Conservation (phyloP, 2,888 invertebrate species). For the Prenolepis imparis region DNA sequence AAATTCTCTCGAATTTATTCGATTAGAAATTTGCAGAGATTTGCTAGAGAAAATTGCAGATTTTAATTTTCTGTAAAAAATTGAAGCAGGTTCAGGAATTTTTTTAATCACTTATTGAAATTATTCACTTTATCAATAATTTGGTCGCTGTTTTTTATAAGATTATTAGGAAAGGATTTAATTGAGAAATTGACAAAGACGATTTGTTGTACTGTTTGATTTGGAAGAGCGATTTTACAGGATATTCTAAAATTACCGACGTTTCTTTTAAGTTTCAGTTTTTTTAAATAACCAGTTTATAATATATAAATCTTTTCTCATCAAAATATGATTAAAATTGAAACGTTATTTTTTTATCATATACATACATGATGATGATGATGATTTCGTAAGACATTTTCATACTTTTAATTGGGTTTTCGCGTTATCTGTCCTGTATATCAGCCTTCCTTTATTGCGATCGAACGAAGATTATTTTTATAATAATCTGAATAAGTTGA, state of each 20-base stretch:
- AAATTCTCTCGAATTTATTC: neutral
- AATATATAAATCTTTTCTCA: conserved; percentile 16
- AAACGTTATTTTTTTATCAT: neutral
- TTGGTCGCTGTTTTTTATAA: neutral
- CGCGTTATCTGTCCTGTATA: neutral
- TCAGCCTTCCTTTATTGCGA: neutral
- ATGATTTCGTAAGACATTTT: neutral
- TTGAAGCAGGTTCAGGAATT: neutral
- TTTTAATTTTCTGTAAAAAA: neutral
- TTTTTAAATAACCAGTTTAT: neutral
- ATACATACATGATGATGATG: neutral
- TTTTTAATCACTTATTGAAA: neutral
- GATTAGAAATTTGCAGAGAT: neutral
- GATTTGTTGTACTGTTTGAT: neutral
- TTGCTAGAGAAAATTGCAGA: neutral
- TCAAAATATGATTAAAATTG: neutral
- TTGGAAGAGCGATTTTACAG: conserved; percentile 1
- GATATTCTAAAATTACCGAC: neutral
- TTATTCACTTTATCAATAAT: neutral
- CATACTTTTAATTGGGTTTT: neutral
- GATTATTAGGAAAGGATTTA: neutral
- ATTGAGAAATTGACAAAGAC: conserved; percentile 13
- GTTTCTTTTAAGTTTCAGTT: neutral
- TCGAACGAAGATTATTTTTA: conserved; percentile 43
- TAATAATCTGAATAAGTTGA: conserved; percentile 16